Evolutionary conservation across 2,888 invertebrate species (phyloP), one percentile per base, ranked within the genome.

Genomic region (Mythimna impura): DNA sequence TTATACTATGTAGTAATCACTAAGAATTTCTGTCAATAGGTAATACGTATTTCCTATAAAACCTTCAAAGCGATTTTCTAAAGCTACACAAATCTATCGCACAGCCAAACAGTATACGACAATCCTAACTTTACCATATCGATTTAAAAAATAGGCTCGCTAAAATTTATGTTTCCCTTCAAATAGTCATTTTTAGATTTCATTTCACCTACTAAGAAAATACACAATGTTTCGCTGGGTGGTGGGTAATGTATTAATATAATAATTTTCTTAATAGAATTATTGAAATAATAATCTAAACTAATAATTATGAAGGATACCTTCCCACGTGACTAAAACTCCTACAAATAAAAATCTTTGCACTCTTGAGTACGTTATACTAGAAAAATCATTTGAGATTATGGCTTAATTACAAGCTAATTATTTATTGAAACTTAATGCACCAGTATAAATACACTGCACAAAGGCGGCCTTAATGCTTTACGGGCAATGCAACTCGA

Each of bases 241-340:
- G 81, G 86, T 86, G 73, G 88, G 90, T 90, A 88, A 88, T 73
- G 87, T 88, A 87, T 83, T 73, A 71, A 64, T 72, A 70, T 40
- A 71, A 17, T 67, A 66, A 34, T 67, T 36, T 57, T 67, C 40
- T 55, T 58, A 68, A 47, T 12, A 61, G 9, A 67, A 50, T 64
- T 61, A 34, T 43, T 40, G 10, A 60, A 70, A 55, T 40, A 43
- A 52, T n/a, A 47, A 25, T 25, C 25, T 25, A 25, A 25, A 25
- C 25, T 25, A 25, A 25, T 25, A 25, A 25, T 25, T 25, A 25
- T 25, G 25, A 25, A 25, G 25, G 25, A 25, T 25, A 30, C 30
- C 30, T 30, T 30, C 30, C 2, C 30, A 30, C 30, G 30, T 30
- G 30, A 30, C 3, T 30, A 30, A 30, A 30, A 30, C 30, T 30